These are phyloP conservation scores for Apotomis turbidana DNA, from an alignment of 2,888 invertebrate species.

Conservation along the genomic window DNA sequence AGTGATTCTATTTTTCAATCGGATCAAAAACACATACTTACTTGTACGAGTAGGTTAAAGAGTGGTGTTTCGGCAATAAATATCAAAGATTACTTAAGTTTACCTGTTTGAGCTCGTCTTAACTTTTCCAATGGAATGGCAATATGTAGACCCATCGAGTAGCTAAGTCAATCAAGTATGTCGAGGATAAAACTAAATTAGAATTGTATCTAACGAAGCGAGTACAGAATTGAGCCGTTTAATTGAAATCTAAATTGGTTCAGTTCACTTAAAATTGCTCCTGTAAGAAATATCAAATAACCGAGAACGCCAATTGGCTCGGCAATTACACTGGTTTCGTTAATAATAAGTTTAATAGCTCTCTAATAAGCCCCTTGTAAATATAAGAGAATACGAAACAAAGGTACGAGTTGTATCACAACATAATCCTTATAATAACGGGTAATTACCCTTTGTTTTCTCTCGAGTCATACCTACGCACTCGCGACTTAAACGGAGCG, in stretches of 20 bases:
- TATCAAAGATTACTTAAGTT: no score
- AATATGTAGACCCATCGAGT: no score
- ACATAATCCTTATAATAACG: constrained; percentile 59
- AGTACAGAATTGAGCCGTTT: not conserved
- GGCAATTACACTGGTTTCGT: constrained; percentile 57
- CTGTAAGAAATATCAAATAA: not conserved
- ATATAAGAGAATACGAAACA: constrained; percentile 54
- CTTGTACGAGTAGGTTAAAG: no score
- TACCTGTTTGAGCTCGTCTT: no score
- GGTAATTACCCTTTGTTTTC: constrained; percentile 61
- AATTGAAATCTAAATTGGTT: constrained; percentile 17
- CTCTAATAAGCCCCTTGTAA: constrained; percentile 67
- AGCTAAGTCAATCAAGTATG: not conserved
- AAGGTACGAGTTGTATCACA: constrained; percentile 53
- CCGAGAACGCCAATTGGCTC: constrained; percentile 51
- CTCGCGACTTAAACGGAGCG: constrained; percentile 48
- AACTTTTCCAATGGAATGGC: no score
- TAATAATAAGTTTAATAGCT: constrained; percentile 61
- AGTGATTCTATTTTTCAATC: no score
- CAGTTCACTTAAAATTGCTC: not conserved
- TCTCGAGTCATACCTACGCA: constrained; percentile 41
- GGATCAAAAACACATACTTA: no score
- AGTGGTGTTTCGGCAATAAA: no score
- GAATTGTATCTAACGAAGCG: not conserved
- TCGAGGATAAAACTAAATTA: not conserved